A percentile compares a stretch with the other conserved stretches of the same genome.
phyloP scores from a whole-genome alignment of 53 echinoderm and acorn worm genomes.

The Echinometra lucunter region DNA sequence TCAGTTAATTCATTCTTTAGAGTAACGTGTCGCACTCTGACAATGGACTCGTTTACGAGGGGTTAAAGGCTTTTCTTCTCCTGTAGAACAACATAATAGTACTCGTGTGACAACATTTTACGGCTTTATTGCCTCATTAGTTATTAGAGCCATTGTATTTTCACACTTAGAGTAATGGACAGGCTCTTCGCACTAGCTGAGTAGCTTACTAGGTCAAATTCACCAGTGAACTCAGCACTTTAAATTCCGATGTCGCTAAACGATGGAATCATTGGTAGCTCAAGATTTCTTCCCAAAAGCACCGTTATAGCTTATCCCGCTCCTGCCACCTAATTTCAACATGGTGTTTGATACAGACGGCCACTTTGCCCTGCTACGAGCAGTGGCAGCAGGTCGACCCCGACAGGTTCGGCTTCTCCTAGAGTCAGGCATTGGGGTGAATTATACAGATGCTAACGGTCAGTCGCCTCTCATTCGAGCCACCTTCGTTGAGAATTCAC shows the following conservation, averaged over 20 bases:
- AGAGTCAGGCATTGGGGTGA: constrained; percentile 78
- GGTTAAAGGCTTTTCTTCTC: background rate
- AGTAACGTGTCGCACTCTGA: background rate
- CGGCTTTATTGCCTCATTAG: background rate
- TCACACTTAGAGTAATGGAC: background rate
- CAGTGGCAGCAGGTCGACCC: constrained; percentile 78
- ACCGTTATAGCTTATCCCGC: background rate
- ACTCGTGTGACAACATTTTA: background rate
- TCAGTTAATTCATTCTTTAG: background rate
- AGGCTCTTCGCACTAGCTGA: background rate
- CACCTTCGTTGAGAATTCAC: constrained; percentile 82
- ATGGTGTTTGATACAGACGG: constrained; percentile 57
- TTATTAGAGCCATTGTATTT: background rate
- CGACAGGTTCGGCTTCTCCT: constrained; percentile 89
- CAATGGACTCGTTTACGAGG: background rate
- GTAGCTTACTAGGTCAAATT: background rate
- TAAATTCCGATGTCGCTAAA: background rate
- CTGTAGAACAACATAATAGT: background rate
- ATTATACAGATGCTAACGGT: constrained; percentile 79
- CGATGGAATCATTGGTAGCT: background rate
- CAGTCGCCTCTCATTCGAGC: constrained; percentile 88
- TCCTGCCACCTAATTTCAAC: constrained; percentile 2
- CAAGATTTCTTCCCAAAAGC: background rate
- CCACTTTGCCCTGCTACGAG: constrained; percentile 76
- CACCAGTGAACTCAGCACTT: background rate